A percentile compares a stretch with the other conserved stretches of the same genome.
These are phyloP conservation scores for Piscicola geometra DNA, from an alignment of 2,888 invertebrate genomes.

Conservation along the genomic window DNA sequence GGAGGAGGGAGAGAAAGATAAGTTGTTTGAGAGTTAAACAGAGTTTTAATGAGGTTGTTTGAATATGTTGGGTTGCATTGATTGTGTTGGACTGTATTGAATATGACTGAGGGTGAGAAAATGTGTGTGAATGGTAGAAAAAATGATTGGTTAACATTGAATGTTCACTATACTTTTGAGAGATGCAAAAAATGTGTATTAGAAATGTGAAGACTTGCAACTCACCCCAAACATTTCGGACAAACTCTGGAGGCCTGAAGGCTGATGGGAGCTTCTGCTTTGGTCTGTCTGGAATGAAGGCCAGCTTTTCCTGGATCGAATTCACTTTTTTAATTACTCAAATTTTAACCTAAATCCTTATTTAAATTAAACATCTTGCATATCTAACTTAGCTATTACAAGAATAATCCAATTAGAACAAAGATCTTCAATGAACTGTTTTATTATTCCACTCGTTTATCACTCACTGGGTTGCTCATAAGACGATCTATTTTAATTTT, in stretches of 20 bases:
- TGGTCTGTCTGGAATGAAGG: constrained; percentile 77
- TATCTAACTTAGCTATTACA: no score
- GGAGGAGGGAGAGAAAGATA: constrained; percentile 11
- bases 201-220: constrained; percentile 1
- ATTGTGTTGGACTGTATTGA: no score
- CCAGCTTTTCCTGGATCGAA: constrained; percentile 90
- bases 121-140: not conserved
- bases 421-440: no score
- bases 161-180: not conserved
- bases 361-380: no score
- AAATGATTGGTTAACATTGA: constrained; percentile 6
- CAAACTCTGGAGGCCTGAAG: constrained; percentile 83
- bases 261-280: constrained; percentile 67
- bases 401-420: no score
- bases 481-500: not conserved
- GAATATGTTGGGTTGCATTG: not conserved
- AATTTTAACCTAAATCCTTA: no score
- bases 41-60: not conserved
- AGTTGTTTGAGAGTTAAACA: not conserved
- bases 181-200: no score
- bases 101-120: not conserved
- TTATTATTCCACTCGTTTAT: not conserved
- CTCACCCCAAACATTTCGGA: constrained; percentile 88
- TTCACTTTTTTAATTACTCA: no score
- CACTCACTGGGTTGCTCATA: not conserved